Percentiles rank a stretch among this genome's conserved stretches.
phyloP scores from a whole-genome alignment of 2,888 invertebrate species.

The Tachystola acroxantha region DNA sequence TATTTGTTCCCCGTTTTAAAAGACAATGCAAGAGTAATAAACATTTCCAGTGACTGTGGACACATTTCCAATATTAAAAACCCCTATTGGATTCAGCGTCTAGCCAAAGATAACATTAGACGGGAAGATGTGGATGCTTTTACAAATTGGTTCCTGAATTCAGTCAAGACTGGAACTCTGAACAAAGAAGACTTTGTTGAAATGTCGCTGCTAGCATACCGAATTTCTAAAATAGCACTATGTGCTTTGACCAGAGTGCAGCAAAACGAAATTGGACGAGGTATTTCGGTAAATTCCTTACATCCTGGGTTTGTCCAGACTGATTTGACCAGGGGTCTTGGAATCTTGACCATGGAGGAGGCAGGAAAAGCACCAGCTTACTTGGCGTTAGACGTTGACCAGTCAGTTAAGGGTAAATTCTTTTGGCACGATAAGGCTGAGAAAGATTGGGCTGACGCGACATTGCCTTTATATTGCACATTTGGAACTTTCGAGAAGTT shows the following conservation, averaged over 20 bases:
- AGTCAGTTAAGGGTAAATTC: constrained; percentile 25
- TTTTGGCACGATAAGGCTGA: constrained; percentile 26
- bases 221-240: constrained; percentile 26
- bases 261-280: constrained; percentile 22
- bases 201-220: constrained; percentile 17
- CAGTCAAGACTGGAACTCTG: constrained; percentile 20
- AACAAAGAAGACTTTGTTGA: constrained; percentile 23
- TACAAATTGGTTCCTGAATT: constrained; percentile 26
- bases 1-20: constrained; percentile 24
- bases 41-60: constrained; percentile 28
- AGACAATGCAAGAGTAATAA: constrained; percentile 25
- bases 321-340: constrained; percentile 22
- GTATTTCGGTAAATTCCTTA: constrained; percentile 26
- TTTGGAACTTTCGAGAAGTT: too few relatives aligned
- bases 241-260: constrained; percentile 24
- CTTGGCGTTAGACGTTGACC: constrained; percentile 25
- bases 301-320: constrained; percentile 31
- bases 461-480: too few relatives aligned
- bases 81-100: constrained; percentile 21
- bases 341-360: constrained; percentile 18
- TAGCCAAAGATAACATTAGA: constrained; percentile 20
- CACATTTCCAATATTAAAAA: constrained; percentile 27
- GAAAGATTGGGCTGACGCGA: constrained; percentile 22
- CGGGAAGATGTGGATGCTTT: constrained; percentile 24
- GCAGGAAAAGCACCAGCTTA: constrained; percentile 20